A percentile compares a stretch with the other conserved stretches of the same genome.
Evolutionary conservation across 2,888 invertebrate species (phyloP).

Genomic region (Apotomis betuletana): DNA sequence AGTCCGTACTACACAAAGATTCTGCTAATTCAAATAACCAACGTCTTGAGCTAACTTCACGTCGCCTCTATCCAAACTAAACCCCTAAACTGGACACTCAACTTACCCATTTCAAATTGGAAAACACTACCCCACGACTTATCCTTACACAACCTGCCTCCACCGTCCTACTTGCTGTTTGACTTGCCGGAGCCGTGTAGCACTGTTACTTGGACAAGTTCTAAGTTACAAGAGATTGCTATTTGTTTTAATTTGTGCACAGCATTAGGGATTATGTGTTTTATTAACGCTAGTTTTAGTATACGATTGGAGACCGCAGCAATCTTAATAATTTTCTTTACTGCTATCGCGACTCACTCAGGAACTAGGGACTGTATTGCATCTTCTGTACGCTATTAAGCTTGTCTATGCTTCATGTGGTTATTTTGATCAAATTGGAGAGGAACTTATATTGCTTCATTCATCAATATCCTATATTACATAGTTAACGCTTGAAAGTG

Average conservation of each 20-base stretch:
- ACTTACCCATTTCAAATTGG: conserved; percentile 71
- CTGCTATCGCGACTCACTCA: no score
- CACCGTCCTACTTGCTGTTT: conserved; percentile 67
- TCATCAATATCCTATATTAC: no score
- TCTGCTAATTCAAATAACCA: background rate
- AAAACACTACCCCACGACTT: conserved; percentile 70
- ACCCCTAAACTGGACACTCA: conserved; percentile 53
- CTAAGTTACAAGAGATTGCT: conserved; percentile 33
- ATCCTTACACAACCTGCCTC: conserved; percentile 68
- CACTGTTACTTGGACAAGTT: conserved; percentile 43
- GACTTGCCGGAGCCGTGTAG: conserved; percentile 65
- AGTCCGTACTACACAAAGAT: background rate
- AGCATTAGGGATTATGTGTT: no score
- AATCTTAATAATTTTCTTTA: no score
- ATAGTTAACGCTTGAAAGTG: no score
- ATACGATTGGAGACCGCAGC: no score
- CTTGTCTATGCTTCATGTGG: no score
- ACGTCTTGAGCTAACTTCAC: background rate
- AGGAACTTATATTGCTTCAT: no score
- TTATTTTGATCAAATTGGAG: no score
- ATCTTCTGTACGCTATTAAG: no score
- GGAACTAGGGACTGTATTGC: no score
- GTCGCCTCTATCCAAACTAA: conserved; percentile 48
- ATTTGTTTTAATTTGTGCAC: background rate
- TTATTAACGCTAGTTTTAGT: no score